Evolutionary conservation across 2,888 invertebrate species (phyloP).

Genomic region (Cylloceria caligata): DNA sequence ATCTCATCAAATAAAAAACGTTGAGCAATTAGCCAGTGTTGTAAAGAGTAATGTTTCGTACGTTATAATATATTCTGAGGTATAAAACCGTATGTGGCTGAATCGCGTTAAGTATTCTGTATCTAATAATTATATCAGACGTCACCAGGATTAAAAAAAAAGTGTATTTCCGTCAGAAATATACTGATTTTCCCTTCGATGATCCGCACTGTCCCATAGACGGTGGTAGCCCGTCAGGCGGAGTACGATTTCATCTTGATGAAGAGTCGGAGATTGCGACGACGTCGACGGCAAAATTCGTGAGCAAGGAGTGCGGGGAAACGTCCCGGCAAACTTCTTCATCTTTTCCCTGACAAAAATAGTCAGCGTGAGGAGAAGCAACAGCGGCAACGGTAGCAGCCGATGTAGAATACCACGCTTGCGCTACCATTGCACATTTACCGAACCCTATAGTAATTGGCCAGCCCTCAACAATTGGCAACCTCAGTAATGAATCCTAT

Average conservation of each 20-base stretch:
- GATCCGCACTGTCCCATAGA: constrained; percentile 24
- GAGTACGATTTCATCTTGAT: constrained; percentile 61
- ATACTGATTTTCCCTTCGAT: background rate
- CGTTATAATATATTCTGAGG: background rate
- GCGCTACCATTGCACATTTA: constrained; percentile 18
- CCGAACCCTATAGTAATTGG: constrained; percentile 25
- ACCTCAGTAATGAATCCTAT: background rate
- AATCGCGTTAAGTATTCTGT: background rate
- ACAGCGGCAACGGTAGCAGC: constrained; percentile 9
- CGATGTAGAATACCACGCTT: background rate
- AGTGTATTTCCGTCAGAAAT: constrained; percentile 19
- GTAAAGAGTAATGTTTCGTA: background rate
- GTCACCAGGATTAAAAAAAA: background rate
- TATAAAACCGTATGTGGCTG: background rate
- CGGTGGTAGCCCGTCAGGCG: constrained; percentile 9
- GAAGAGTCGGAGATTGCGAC: constrained; percentile 18
- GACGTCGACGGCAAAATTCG: constrained; percentile 3
- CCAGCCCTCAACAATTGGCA: constrained; percentile 16
- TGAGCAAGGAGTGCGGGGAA: constrained; percentile 24
- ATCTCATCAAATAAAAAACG: background rate
- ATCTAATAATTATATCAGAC: background rate
- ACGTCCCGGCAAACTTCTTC: constrained; percentile 61
- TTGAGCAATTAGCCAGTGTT: background rate
- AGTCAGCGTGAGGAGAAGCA: constrained; percentile 52
- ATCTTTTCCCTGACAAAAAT: constrained; percentile 67